A percentile compares a stretch with the other conserved stretches of the same genome.
These are phyloP conservation scores for Aplysina aerophoba DNA, from an alignment of 37 sponge, comb jelly and placozoan genomes.

Conservation along the genomic window DNA sequence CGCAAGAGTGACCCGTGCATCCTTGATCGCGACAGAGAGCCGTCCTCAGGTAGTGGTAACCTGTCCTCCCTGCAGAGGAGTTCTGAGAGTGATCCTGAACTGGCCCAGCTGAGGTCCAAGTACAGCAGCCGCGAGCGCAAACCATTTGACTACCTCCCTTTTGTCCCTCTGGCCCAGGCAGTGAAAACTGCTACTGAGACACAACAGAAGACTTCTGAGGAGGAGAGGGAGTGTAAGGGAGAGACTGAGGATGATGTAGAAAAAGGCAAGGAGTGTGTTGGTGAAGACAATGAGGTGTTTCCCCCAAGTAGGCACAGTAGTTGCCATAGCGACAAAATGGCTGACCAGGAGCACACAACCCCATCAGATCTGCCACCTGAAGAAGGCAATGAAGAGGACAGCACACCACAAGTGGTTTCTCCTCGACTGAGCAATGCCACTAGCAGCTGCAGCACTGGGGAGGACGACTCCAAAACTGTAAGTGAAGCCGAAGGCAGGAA, in stretches of 20 bases:
- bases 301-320: too few species aligned
- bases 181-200: not conserved
- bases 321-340: too few species aligned
- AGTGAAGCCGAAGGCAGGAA: not conserved
- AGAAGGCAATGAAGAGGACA: not conserved
- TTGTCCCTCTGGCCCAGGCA: not conserved
- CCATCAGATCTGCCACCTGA: not conserved
- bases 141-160: not conserved
- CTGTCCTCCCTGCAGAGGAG: not conserved
- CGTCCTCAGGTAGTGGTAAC: not conserved
- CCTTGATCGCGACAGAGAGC: not conserved
- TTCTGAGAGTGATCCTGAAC: not conserved
- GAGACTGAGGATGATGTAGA: too few species aligned
- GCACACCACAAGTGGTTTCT: not conserved
- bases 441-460: not conserved
- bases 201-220: too few species aligned
- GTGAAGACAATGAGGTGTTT: too few species aligned
- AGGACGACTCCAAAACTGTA: too few species aligned
- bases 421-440: not conserved
- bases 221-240: too few species aligned
- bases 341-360: too few species aligned
- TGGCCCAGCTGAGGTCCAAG: not conserved
- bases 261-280: too few species aligned
- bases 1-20: constrained; percentile 22
- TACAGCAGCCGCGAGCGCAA: not conserved